phyloP scores from a whole-genome alignment of 2,888 invertebrate species.

The Hedya salicella region DNA sequence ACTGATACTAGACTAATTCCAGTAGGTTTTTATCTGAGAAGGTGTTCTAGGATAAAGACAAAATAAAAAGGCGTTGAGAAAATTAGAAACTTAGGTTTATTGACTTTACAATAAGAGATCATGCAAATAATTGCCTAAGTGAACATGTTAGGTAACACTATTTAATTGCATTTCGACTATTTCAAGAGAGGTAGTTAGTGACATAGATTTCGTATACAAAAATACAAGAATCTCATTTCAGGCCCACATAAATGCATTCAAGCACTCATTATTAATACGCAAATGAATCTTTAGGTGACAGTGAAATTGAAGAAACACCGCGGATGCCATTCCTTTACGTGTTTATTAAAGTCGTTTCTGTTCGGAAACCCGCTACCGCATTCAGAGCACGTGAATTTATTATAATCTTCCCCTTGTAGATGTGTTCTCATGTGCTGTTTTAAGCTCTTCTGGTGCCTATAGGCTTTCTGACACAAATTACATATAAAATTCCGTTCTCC shows the following conservation, averaged over 20 bases:
- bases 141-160: background rate
- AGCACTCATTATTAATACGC: too few species aligned
- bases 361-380: conserved; percentile 58
- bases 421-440: conserved; percentile 73
- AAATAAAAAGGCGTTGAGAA: background rate
- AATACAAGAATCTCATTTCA: conserved; percentile 4
- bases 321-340: conserved; percentile 68
- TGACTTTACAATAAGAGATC: background rate
- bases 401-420: conserved; percentile 50
- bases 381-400: conserved; percentile 60
- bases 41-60: background rate
- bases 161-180: background rate
- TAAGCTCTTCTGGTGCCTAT: conserved; percentile 76
- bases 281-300: conserved; percentile 39
- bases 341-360: conserved; percentile 62
- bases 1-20: background rate
- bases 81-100: background rate
- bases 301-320: conserved; percentile 57
- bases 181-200: conserved; percentile 23
- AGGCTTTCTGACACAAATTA: conserved; percentile 77
- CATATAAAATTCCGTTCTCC: conserved; percentile 69
- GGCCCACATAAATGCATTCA: too few species aligned
- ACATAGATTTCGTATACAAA: conserved; percentile 14
- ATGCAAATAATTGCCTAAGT: background rate
- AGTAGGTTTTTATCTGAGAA: background rate